Percentiles rank a stretch among this genome's conserved stretches.
phyloP scores from a whole-genome alignment of 1,140 invertebrate genomes.

The Zaprionus camerounensis region DNA sequence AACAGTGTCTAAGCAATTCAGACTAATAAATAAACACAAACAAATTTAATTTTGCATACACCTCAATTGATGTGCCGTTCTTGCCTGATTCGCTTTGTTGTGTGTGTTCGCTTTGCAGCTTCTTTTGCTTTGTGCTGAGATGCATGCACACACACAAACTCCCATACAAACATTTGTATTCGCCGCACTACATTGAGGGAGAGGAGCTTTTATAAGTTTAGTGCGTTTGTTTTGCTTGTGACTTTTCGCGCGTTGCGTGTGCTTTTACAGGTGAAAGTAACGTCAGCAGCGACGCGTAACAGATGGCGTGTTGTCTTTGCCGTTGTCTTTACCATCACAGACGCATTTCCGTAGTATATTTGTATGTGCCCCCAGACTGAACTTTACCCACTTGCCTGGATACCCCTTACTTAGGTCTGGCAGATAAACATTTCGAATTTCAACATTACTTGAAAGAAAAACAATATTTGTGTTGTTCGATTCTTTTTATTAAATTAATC shows the following conservation, averaged over 20 bases:
- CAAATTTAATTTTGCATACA: conserved; percentile 38
- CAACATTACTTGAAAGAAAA: not conserved
- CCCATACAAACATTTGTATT: not conserved
- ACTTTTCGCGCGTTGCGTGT: conserved; percentile 44
- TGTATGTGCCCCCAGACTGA: not conserved
- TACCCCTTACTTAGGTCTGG: not conserved
- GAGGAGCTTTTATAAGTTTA: conserved; percentile 40
- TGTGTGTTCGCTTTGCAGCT: conserved; percentile 23
- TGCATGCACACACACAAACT: not conserved
- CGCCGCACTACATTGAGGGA: not conserved
- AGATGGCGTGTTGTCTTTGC: conserved; percentile 45
- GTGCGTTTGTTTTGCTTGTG: conserved; percentile 56
- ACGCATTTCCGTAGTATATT: not conserved
- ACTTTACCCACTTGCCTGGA: not conserved
- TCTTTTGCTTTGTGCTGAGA: conserved; percentile 17
- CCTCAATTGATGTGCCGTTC: conserved; percentile 35
- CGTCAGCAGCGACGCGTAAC: conserved; percentile 32
- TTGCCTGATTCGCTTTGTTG: conserved; percentile 12
- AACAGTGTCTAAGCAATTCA: conserved; percentile 46
- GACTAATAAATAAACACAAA: conserved; percentile 54
- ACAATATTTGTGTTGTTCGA: conserved; percentile 7
- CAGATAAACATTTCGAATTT: not conserved
- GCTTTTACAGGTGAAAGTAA: conserved; percentile 60
- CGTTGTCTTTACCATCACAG: conserved; percentile 15
- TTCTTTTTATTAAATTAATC: conserved; percentile 8